phyloP scores from a whole-genome alignment of 2,113 vertebrate genomes.

The Ophiodon elongatus region DNA sequence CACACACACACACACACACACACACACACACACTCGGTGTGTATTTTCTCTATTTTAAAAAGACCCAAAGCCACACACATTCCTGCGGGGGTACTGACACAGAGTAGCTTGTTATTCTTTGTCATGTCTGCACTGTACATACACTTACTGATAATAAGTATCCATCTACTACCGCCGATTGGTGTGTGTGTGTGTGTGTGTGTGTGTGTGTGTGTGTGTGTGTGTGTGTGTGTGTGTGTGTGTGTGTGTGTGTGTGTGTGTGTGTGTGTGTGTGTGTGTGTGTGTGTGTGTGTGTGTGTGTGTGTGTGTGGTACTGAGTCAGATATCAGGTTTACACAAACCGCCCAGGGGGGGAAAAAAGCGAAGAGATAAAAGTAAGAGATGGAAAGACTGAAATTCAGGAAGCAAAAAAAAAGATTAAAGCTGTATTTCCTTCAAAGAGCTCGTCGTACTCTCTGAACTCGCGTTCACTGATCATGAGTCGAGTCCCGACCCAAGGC shows the following conservation, averaged over 20 bases:
- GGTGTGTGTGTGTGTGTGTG: slow-evolving; percentile 16
- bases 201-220: too few species aligned
- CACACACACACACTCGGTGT: background rate
- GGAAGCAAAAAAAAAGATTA: slow-evolving; percentile 31
- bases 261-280: too few species aligned
- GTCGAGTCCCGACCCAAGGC: slow-evolving; percentile 15
- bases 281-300: too few species aligned
- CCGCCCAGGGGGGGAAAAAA: background rate
- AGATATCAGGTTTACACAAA: slow-evolving; percentile 27
- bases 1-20: background rate
- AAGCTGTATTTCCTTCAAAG: slow-evolving; percentile 56
- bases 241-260: too few species aligned
- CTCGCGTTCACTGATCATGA: slow-evolving; percentile 15
- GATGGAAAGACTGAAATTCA: background rate
- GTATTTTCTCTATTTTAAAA: background rate
- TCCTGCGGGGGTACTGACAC: background rate
- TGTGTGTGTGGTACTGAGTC: too few species aligned
- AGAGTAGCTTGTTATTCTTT: slow-evolving; percentile 9
- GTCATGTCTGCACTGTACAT: background rate
- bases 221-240: too few species aligned
- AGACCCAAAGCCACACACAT: background rate
- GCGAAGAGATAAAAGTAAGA: slow-evolving; percentile 17
- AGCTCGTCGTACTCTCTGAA: slow-evolving; percentile 12
- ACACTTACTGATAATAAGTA: slow-evolving; percentile 21
- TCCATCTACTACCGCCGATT: slow-evolving; percentile 13